These are phyloP conservation scores for Geococcyx californianus DNA, from an alignment of 2,113 vertebrate species.

Conservation along the genomic window DNA sequence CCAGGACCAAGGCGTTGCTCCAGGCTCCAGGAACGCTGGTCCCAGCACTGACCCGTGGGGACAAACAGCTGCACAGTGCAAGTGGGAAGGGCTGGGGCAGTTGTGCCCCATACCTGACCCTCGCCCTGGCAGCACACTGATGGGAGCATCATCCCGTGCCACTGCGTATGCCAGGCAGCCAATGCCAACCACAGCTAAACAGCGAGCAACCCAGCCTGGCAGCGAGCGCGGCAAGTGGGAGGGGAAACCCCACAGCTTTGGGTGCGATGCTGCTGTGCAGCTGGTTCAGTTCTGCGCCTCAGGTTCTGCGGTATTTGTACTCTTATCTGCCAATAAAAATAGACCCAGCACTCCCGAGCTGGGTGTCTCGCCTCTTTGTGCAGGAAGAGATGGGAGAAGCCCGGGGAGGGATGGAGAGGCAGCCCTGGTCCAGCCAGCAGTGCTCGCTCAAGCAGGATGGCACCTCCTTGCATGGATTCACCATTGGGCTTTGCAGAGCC, in stretches of 20 bases:
- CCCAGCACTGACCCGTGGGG: fast-evolving
- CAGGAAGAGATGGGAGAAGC: neutral
- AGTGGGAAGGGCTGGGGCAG: neutral
- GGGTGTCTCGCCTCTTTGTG: neutral
- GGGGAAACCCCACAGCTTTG: neutral
- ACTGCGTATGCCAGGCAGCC: fast-evolving
- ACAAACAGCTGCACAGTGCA: neutral
- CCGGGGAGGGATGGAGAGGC: neutral
- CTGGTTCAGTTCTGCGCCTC: neutral
- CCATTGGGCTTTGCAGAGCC: fast-evolving
- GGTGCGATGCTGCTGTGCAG: neutral
- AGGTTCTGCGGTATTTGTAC: neutral
- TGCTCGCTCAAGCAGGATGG: fast-evolving
- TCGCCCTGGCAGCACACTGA: fast-evolving
- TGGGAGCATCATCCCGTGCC: neutral
- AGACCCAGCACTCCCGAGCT: neutral
- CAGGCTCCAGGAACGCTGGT: neutral
- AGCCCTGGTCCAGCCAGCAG: fast-evolving
- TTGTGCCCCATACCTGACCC: neutral
- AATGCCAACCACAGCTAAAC: neutral
- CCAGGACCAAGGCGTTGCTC: fast-evolving
- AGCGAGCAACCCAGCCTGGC: fast-evolving
- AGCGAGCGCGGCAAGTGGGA: neutral
- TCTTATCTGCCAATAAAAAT: neutral
- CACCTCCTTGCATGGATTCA: neutral